These are phyloP conservation scores for Gymnocypris eckloni DNA, from an alignment of 2,797 vertebrate genomes.

Conservation along the genomic window DNA sequence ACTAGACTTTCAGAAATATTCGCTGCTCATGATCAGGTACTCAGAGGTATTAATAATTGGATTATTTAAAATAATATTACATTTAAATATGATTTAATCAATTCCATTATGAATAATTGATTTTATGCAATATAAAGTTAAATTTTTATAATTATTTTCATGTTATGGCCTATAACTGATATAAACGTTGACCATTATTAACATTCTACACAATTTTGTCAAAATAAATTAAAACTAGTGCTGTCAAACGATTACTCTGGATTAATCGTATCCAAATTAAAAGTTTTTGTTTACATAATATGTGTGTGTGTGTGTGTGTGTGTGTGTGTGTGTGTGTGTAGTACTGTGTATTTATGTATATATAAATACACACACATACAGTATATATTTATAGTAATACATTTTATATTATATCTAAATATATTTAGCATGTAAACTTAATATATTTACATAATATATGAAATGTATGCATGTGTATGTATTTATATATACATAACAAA, in stretches of 20 bases:
- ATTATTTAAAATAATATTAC: neutral
- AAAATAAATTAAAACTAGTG: neutral
- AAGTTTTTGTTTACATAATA: no score
- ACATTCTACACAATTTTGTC: neutral
- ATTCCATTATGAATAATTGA: neutral
- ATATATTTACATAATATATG: no score
- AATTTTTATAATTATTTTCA: neutral
- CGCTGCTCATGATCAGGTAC: neutral
- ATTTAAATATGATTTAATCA: neutral
- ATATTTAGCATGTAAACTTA: no score
- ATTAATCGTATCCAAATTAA: neutral
- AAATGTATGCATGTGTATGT: no score
- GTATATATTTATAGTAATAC: no score
- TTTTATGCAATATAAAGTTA: neutral
- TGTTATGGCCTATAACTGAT: neutral
- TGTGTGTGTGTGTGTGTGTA: no score
- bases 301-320: no score
- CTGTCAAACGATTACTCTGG: no score
- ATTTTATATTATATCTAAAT: no score
- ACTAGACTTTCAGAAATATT: neutral
- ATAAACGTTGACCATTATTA: neutral
- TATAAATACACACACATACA: no score
- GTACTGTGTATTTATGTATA: no score
- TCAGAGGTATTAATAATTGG: neutral
- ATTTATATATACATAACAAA: no score